Conservation (phyloP, 2,797 vertebrate genomes). For the Eidolon dupreanum region DNA sequence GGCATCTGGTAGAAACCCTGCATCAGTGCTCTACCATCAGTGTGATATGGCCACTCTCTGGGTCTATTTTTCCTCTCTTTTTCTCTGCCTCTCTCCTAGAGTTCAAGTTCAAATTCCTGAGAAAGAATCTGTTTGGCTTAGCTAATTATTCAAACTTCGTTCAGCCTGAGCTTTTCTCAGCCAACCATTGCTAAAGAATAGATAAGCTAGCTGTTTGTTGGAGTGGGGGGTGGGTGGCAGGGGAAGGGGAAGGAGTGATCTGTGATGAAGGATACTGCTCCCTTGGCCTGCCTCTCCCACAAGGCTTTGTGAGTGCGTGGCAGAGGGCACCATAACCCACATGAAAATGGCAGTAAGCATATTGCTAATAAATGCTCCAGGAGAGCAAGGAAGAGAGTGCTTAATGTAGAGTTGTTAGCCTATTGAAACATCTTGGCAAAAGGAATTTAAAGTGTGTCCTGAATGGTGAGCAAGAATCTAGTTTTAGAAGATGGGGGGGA, state of each 20-base stretch:
- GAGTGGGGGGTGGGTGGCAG: not conserved
- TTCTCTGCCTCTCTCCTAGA: not conserved
- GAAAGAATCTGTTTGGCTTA: slow-evolving; percentile 26
- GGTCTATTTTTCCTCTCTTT: not conserved
- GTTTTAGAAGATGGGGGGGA: not conserved
- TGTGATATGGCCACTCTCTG: not conserved
- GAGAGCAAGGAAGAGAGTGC: not conserved
- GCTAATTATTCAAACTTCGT: not conserved
- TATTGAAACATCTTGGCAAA: not conserved
- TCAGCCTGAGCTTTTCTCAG: slow-evolving; percentile 18
- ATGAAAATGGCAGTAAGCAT: not conserved
- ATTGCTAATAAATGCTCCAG: not conserved
- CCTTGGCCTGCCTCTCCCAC: not conserved
- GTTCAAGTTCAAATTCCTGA: not conserved
- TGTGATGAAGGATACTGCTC: not conserved
- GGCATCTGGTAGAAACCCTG: not conserved
- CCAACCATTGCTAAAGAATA: not conserved
- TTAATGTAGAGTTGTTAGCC: not conserved
- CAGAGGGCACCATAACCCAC: not conserved
- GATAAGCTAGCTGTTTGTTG: not conserved
- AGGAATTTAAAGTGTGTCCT: not conserved
- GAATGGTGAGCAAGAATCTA: not conserved
- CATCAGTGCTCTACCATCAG: not conserved
- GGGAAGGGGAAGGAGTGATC: not conserved
- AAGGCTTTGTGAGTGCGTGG: not conserved